Conservation (phyloP, 2,797 vertebrate genomes). For the Muscicapa striata region DNA sequence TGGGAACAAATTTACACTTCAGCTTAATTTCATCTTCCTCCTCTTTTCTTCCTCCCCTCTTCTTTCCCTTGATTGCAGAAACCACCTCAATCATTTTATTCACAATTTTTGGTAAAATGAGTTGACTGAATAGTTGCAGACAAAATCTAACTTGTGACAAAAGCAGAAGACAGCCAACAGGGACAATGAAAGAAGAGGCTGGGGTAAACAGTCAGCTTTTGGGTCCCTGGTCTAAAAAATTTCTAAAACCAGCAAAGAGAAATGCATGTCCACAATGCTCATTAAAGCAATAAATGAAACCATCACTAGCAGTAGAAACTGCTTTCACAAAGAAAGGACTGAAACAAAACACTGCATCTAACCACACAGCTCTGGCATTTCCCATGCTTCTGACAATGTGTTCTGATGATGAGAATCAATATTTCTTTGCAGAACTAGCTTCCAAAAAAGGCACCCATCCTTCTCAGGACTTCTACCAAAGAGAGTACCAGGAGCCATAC, state of each 20-base stretch:
- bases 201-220: neutral
- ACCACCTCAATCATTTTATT: constrained; percentile 64
- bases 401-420: neutral
- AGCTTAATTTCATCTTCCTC: constrained; percentile 66
- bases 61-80: constrained; percentile 52
- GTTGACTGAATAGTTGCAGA: constrained; percentile 46
- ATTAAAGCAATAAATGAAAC: constrained; percentile 6
- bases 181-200: neutral
- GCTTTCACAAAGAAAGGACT: neutral
- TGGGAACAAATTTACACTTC: constrained; percentile 61
- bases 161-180: neutral
- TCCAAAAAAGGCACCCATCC: neutral
- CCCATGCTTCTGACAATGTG: neutral
- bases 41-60: constrained; percentile 2
- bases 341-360: neutral
- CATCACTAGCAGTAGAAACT: neutral
- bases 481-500: neutral
- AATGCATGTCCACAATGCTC: neutral
- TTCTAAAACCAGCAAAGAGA: neutral
- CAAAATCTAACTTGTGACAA: neutral
- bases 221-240: neutral
- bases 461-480: neutral
- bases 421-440: neutral
- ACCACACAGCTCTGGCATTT: neutral
- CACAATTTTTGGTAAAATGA: constrained; percentile 55